These are phyloP conservation scores for Halichoeres trimaculatus DNA, from an alignment of 2,113 vertebrate genomes.

Conservation along the genomic window DNA sequence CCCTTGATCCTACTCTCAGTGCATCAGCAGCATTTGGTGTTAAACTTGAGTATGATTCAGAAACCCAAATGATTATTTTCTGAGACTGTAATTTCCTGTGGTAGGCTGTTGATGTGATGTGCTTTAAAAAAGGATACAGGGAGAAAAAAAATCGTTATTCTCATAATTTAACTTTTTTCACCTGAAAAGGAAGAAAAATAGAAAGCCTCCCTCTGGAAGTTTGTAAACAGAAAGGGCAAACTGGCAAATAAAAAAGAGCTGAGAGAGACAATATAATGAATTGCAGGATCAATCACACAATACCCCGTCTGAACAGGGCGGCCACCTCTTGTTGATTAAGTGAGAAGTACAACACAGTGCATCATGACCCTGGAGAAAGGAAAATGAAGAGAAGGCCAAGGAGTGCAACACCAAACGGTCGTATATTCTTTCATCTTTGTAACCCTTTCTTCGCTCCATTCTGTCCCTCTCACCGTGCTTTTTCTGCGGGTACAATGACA, in stretches of 20 bases:
- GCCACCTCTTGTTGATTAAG: slow-evolving; percentile 11
- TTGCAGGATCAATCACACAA: neutral
- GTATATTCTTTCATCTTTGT: slow-evolving; percentile 38
- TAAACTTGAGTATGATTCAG: neutral
- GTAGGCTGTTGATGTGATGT: neutral
- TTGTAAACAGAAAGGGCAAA: neutral
- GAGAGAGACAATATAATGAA: neutral
- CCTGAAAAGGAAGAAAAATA: neutral
- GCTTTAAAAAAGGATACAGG: neutral
- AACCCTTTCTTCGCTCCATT: neutral
- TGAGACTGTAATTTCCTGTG: neutral
- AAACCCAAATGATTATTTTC: neutral
- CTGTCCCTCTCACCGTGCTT: slow-evolving; percentile 1
- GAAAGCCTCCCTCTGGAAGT: neutral
- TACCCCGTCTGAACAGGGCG: neutral
- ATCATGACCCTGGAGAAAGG: neutral
- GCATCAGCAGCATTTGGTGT: no score
- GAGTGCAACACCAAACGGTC: slow-evolving; percentile 3
- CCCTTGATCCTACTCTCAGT: no score
- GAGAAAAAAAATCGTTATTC: neutral
- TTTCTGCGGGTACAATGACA: slow-evolving; percentile 34
- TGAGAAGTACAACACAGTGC: neutral
- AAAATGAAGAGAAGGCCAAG: neutral
- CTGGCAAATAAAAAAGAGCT: neutral
- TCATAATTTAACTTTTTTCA: neutral